phyloP scores from a whole-genome alignment of 2,113 vertebrate genomes.

The Centropristis striata region DNA sequence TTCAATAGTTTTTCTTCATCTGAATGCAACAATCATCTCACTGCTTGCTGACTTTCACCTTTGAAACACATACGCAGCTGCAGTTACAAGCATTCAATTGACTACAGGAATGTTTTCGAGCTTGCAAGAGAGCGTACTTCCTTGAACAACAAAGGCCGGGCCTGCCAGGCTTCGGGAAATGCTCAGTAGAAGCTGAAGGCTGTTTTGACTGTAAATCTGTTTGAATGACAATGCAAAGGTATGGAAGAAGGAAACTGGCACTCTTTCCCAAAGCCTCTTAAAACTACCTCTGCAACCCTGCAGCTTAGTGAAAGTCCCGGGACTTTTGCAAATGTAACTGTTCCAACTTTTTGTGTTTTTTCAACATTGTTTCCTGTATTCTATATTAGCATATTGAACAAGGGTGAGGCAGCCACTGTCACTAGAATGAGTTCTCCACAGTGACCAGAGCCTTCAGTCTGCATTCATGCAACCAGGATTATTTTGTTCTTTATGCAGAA shows the following conservation, averaged over 20 bases:
- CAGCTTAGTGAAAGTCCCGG: background rate
- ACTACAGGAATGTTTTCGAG: slow-evolving; percentile 57
- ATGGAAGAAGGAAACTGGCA: slow-evolving; percentile 2
- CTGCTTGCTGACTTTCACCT: slow-evolving; percentile 33
- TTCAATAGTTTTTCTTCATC: background rate
- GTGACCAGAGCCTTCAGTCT: background rate
- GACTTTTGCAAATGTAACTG: background rate
- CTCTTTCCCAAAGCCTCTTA: slow-evolving; percentile 4
- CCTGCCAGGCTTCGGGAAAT: slow-evolving; percentile 40
- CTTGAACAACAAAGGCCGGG: slow-evolving; percentile 60
- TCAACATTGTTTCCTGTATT: background rate
- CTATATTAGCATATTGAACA: background rate
- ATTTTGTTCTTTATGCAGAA: slow-evolving; percentile 15
- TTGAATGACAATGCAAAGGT: slow-evolving; percentile 18
- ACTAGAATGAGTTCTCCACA: slow-evolving; percentile 1
- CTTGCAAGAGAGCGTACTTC: slow-evolving; percentile 38
- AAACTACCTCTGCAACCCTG: background rate
- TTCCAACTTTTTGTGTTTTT: background rate
- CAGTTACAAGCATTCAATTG: slow-evolving; percentile 45
- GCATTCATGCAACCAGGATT: background rate
- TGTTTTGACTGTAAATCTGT: slow-evolving; percentile 34
- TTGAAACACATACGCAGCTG: slow-evolving; percentile 22
- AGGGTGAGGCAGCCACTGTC: background rate
- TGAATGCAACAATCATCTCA: background rate
- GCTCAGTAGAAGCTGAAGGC: slow-evolving; percentile 8